phyloP scores from a whole-genome alignment of 2,113 vertebrate species.

The Chaetops frenatus region DNA sequence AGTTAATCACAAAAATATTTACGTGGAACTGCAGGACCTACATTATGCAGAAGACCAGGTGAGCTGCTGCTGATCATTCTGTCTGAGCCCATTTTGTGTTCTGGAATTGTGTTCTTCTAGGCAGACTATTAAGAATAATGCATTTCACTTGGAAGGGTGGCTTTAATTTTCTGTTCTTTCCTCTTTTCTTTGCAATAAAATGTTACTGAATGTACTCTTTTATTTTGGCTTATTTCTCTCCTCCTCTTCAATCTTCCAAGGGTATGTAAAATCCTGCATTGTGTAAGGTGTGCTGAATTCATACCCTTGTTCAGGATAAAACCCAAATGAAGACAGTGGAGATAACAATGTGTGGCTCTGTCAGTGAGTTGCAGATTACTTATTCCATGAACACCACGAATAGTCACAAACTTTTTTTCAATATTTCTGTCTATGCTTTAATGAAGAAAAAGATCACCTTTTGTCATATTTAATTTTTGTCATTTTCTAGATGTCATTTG shows the following conservation, averaged over 20 bases:
- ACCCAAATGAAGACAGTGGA: background rate
- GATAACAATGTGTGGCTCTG: background rate
- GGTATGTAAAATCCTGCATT: background rate
- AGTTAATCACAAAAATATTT: background rate
- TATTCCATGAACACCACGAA: background rate
- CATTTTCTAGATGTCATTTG: background rate
- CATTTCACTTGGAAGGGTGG: background rate
- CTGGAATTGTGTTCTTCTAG: background rate
- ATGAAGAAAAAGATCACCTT: background rate
- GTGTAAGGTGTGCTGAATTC: background rate
- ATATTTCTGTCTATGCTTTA: background rate
- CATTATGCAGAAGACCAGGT: background rate
- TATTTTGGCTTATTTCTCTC: background rate
- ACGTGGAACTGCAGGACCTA: background rate
- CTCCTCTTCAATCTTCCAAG: background rate
- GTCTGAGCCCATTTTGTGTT: background rate
- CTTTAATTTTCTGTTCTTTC: background rate
- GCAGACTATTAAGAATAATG: background rate
- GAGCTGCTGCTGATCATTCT: background rate
- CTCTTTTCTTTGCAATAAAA: background rate
- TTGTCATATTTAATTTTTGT: background rate
- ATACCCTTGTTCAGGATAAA: background rate
- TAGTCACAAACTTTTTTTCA: background rate
- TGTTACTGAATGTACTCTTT: background rate
- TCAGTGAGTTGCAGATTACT: background rate